Conservation (phyloP, 2,113 vertebrate species). For the Leptosomus discolor region DNA sequence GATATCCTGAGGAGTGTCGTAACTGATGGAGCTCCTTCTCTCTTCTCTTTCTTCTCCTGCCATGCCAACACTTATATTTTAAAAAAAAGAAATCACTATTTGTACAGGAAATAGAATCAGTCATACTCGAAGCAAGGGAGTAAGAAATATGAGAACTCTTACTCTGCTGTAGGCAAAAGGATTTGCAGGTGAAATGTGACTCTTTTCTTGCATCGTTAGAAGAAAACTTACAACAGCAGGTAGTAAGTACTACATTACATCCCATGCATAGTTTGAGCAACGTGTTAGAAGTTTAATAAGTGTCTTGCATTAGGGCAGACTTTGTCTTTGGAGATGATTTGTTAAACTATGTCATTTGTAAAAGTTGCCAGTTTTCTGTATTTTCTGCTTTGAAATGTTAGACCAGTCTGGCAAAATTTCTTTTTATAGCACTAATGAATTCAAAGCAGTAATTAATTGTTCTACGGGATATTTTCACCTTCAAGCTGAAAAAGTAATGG, state of each 20-base stretch:
- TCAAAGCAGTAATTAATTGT: constrained; percentile 49
- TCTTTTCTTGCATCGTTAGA: not conserved
- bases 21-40: not conserved
- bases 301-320: not conserved
- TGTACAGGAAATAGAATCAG: not conserved
- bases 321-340: not conserved
- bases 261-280: not conserved
- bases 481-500: constrained; percentile 42
- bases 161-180: not conserved
- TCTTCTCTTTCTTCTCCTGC: not conserved
- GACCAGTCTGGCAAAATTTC: not conserved
- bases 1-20: not conserved
- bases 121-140: not conserved
- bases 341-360: not conserved
- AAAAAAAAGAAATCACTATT: not conserved
- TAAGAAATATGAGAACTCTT: not conserved
- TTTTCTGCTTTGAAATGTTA: constrained; percentile 36
- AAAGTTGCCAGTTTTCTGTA: not conserved
- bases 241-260: not conserved
- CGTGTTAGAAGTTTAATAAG: not conserved
- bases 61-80: not conserved
- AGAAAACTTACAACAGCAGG: not conserved
- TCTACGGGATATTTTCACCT: constrained; percentile 14
- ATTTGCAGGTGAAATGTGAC: not conserved
- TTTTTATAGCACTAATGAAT: not conserved